Evolutionary conservation across 1,140 invertebrate genomes (phyloP).

Genomic region (Conus betulinus): DNA sequence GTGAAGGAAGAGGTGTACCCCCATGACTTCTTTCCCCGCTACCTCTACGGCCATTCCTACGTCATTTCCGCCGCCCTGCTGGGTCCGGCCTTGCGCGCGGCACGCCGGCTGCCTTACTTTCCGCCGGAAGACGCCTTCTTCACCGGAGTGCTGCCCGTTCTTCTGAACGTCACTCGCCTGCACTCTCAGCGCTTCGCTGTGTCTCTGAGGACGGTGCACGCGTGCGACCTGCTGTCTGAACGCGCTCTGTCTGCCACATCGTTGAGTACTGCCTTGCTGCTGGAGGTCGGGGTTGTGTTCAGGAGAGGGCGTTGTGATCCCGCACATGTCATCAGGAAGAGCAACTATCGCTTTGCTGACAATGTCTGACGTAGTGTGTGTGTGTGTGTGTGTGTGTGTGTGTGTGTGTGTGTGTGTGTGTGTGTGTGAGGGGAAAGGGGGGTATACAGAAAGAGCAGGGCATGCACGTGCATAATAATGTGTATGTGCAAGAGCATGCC

Average conservation of each 20-base stretch:
- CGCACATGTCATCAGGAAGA: neutral
- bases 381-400: too few species aligned
- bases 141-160: slow-evolving; percentile 72
- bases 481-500: neutral
- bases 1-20: too few species aligned
- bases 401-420: too few species aligned
- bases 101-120: slow-evolving; percentile 62
- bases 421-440: neutral
- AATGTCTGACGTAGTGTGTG: too few species aligned
- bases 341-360: neutral
- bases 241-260: neutral
- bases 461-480: neutral
- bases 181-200: slow-evolving; percentile 39
- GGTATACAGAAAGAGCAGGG: neutral
- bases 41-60: too few species aligned
- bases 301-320: neutral
- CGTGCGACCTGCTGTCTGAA: slow-evolving; percentile 19
- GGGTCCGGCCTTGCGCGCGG: slow-evolving; percentile 50
- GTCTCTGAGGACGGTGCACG: neutral
- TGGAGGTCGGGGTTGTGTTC: neutral
- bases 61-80: slow-evolving; percentile 41
- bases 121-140: slow-evolving; percentile 75
- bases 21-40: too few species aligned
- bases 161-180: slow-evolving; percentile 38
- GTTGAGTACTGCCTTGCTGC: neutral